Base-by-base conservation (phyloP, 2,113 vertebrate genomes). In the Pseudorasbora parva region DNA sequence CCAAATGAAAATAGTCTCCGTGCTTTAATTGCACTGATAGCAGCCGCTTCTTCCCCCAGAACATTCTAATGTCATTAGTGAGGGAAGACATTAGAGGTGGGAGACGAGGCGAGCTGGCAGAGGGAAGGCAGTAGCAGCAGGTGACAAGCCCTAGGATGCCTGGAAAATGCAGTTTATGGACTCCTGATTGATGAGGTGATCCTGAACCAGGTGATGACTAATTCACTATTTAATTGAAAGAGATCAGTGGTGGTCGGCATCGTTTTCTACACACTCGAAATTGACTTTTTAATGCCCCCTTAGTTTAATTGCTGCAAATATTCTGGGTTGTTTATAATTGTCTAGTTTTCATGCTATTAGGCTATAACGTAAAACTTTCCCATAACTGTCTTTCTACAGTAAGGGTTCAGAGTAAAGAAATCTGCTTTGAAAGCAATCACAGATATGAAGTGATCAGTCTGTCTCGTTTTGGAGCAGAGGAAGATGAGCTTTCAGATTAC, bases 111-210 rank as follows among this genome's bases (percentile, higher is more conserved):
- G 82, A 83, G 82, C 82, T 84, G 78, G 78, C 69, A 84, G 54
- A 66, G 68, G 68, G 74, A 73, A 74, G 27, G 17, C 45, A 73
- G 62, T 33, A 79, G 87, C 90, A 90, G 88, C 84, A 75, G 87
- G 88, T 84, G 83, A 84, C 80, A 78, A 87, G 77, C 73, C 66
- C 68, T 72, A 72, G 77, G 80, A 85, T 81, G 78, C n/a, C 83
- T 75, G 57, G 66, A 79, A 87, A 73, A 90, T 89, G 86, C 66
- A 68, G 78, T 90, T 75, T 83, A 47, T 76, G 78, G 59, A 81
- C 57, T 78, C 47, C 47, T 89, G 88, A 92, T 89, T 85, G 88
- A 91, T 90, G 86, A 89, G 87, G 71, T 78, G 78, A 88, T 88
- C 81, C 77, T 85, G 49, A 81, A 89, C 84, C 83, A 88, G 85